Evolutionary conservation across 2,888 invertebrate genomes (phyloP).

Genomic region (Acanthosepion pharaonis): DNA sequence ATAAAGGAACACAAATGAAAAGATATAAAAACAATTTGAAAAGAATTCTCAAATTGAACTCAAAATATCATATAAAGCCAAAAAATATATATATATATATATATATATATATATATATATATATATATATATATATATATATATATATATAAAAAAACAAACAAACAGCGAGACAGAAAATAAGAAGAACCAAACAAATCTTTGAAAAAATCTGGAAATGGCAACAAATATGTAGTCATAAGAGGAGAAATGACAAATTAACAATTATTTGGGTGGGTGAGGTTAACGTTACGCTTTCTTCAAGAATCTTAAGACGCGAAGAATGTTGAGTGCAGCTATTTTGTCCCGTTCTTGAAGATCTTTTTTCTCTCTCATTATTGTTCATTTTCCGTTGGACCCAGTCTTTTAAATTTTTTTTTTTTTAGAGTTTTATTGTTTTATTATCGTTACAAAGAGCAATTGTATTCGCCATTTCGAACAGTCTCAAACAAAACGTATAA

Average conservation of each 20-base stretch:
- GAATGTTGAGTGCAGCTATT: constrained; percentile 33
- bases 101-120: too few relatives aligned
- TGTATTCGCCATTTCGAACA: constrained; percentile 2
- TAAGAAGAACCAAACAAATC: not conserved
- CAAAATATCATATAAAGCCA: too few relatives aligned
- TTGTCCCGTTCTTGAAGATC: not conserved
- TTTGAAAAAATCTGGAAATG: not conserved
- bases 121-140: too few relatives aligned
- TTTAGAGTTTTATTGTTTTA: not conserved
- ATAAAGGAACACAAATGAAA: not conserved
- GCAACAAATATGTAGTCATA: not conserved
- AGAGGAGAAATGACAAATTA: not conserved
- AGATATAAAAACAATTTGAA: too few relatives aligned
- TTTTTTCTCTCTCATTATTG: not conserved
- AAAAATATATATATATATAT: too few relatives aligned
- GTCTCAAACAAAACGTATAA: not conserved
- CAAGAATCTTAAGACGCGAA: not conserved
- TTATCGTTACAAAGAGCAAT: not conserved
- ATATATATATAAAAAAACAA: not conserved
- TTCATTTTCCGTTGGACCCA: not conserved
- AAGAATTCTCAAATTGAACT: too few relatives aligned
- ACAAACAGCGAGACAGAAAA: not conserved
- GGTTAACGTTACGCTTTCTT: not conserved
- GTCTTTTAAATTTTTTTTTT: not conserved
- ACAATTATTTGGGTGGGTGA: constrained; percentile 20